A percentile compares a stretch with the other conserved stretches of the same genome.
These are phyloP conservation scores for Amblyopsis hoosieri DNA, from an alignment of 2,797 vertebrate genomes.

Conservation along the genomic window DNA sequence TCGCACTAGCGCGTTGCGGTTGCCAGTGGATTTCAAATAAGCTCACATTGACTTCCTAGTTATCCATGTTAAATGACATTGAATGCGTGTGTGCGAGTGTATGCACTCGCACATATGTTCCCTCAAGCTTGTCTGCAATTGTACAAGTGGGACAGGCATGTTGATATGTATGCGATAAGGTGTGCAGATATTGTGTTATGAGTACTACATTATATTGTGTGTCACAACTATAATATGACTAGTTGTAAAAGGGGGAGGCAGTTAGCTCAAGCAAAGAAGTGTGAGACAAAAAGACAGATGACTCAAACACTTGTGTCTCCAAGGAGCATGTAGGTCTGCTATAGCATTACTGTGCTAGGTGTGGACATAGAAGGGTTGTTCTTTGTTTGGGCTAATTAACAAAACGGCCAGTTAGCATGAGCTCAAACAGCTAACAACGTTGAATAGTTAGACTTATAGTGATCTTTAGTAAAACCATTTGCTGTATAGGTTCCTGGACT, in stretches of 20 bases:
- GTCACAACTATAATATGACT: conserved; percentile 49
- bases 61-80: conserved; percentile 33
- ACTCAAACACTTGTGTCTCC: conserved; percentile 52
- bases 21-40: conserved; percentile 53
- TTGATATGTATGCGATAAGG: background rate
- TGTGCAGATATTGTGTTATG: conserved; percentile 7
- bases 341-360: conserved; percentile 13
- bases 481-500: background rate
- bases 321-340: conserved; percentile 33
- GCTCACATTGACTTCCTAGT: conserved; percentile 51
- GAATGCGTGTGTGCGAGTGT: conserved; percentile 25
- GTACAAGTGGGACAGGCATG: background rate
- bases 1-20: conserved; percentile 49
- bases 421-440: conserved; percentile 43
- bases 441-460: background rate
- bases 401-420: conserved; percentile 39
- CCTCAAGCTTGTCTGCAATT: background rate
- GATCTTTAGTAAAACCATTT: too few relatives aligned
- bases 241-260: conserved; percentile 55
- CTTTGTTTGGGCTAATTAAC: conserved; percentile 46
- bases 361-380: conserved; percentile 33
- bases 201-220: conserved; percentile 39
- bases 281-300: conserved; percentile 55
- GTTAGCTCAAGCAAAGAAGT: conserved; percentile 59
- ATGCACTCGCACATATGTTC: background rate